These are phyloP conservation scores for Tenthredo mesomela DNA, from an alignment of 2,888 invertebrate species.

Conservation along the genomic window DNA sequence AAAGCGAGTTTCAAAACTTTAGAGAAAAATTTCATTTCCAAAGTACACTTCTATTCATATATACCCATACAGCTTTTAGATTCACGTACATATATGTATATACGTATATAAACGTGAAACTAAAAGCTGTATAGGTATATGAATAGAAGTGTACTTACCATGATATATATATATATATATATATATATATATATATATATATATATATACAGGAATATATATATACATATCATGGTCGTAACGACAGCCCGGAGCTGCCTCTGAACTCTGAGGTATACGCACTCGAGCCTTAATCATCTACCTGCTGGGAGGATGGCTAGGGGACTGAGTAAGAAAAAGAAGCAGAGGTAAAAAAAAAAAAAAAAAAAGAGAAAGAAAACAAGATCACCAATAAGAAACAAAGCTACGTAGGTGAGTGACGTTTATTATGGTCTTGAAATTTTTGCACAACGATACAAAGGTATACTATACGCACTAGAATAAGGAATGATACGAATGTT, in stretches of 20 bases:
- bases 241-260: neutral
- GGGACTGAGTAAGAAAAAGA: neutral
- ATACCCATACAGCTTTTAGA: neutral
- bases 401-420: slow-evolving; percentile 9
- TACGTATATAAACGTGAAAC: too few relatives aligned
- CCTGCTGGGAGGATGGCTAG: neutral
- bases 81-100: neutral
- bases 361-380: neutral
- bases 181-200: too few relatives aligned
- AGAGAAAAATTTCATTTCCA: neutral
- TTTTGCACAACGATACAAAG: neutral
- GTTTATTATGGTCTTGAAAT: neutral
- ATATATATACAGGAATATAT: too few relatives aligned
- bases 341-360: neutral
- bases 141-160: too few relatives aligned
- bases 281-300: slow-evolving; percentile 25
- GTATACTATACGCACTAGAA: neutral
- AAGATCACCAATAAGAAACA: neutral
- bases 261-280: slow-evolving; percentile 13
- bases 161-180: too few relatives aligned
- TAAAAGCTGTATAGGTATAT: too few relatives aligned
- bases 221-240: too few relatives aligned
- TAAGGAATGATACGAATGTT: neutral
- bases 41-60: slow-evolving; percentile 8
- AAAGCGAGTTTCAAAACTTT: neutral